Conservation (phyloP, 2,888 invertebrate genomes). For the Sepiola atlantica region DNA sequence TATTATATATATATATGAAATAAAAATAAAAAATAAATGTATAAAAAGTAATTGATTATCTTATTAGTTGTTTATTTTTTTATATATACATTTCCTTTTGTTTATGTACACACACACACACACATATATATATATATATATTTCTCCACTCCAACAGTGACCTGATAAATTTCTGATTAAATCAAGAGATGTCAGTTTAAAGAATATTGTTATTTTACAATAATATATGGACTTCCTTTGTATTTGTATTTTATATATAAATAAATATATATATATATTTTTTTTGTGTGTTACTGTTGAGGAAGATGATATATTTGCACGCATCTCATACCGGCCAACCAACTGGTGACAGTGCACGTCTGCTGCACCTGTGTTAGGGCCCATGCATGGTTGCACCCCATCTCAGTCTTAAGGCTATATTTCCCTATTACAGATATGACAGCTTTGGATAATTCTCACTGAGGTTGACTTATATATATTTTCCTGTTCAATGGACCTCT, state of each 20-base stretch:
- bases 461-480: conserved; percentile 13
- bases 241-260: neutral
- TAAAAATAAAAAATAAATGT: too few species aligned
- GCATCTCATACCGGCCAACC: neutral
- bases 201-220: conserved; percentile 19
- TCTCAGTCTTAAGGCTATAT: conserved; percentile 21
- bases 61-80: too few species aligned
- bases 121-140: too few species aligned
- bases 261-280: too few species aligned
- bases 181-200: conserved; percentile 20
- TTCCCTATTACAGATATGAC: neutral
- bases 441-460: conserved; percentile 13
- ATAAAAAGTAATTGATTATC: too few species aligned
- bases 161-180: conserved; percentile 1
- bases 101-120: too few species aligned
- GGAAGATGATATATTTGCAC: neutral
- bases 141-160: neutral
- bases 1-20: too few species aligned
- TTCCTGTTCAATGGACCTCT: conserved; percentile 22
- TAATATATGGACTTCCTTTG: conserved; percentile 32
- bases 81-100: too few species aligned
- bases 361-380: neutral
- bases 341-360: conserved; percentile 18
- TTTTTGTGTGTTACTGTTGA: neutral
- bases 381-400: neutral